Evolutionary conservation across 2,797 vertebrate genomes (phyloP), one percentile per base, ranked within the genome.

Genomic region (Myiotriccus ornatus): DNA sequence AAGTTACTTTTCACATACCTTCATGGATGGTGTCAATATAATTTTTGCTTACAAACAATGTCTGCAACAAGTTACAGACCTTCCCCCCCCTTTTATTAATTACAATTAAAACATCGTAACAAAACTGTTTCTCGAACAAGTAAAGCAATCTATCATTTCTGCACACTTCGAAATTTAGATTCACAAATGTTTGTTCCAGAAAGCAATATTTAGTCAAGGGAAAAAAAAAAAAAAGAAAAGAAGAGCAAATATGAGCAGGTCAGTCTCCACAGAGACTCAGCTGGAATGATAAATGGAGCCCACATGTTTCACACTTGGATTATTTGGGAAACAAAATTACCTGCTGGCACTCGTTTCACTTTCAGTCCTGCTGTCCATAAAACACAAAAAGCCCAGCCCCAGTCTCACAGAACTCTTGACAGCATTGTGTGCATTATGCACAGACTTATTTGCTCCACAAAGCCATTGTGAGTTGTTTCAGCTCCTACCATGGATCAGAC

Each of bases 91-190:
- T 49, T 64, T 90, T 96, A 95, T 94, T 97, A 95, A 89, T 96
- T 95, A 89, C 65, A 94, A 93, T 95, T 89, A 94, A 95, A 97
- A 91, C 47, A 47, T 80, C 83, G 28, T 22, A 85, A 56, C 60
- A 86, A 59, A 93, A 94, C 78, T 25, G 22, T 70, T 96, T 93
- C 67, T 81, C 92, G 63, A 93, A 90, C 70, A 89, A 95, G 79
- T 60, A 81, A 78, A 92, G 56, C 84, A 74, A 97, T 97, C 94
- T 83, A 94, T 97, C 91, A 87, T 77, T 87, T 89, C 19, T 75
- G 39, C 75, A 75, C 12, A 70, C 23, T 89, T 87, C 62, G 84
- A 93, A 87, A 86, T 80, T 87, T 55, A 89, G 68, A 90, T 84
- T 83, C 63, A 92, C 91, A 91, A 93, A 15, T 0, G 13, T 64